phyloP scores from a whole-genome alignment of 2,113 vertebrate genomes.

The Aramus guarauna region DNA sequence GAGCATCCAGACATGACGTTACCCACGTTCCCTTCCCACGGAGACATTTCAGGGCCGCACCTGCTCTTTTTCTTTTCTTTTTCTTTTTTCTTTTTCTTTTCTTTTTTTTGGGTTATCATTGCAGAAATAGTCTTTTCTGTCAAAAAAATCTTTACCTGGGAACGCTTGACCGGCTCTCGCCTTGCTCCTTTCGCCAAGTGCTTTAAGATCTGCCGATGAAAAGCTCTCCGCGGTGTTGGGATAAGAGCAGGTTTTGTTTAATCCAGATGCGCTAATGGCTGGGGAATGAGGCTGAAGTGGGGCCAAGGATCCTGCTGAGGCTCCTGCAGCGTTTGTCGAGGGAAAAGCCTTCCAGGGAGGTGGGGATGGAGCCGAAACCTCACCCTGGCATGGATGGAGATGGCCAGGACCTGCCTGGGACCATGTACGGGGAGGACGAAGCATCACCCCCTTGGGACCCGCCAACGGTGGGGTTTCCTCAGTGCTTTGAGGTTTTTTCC shows the following conservation, averaged over 20 bases:
- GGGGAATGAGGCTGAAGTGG: not conserved
- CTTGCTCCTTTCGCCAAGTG: not conserved
- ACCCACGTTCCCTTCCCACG: rapidly evolving
- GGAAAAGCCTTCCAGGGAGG: not conserved
- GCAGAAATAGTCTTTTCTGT: not conserved
- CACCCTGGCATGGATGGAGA: not conserved
- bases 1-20: not conserved
- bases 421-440: rapidly evolving
- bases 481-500: rapidly evolving
- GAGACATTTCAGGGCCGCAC: not conserved
- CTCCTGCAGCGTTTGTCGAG: rapidly evolving
- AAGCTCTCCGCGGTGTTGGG: rapidly evolving
- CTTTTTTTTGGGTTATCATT: not conserved
- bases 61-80: not conserved
- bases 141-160: not conserved
- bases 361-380: not conserved
- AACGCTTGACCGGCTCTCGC: rapidly evolving
- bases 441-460: not conserved
- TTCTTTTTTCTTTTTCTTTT: not conserved
- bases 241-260: not conserved
- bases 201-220: rapidly evolving
- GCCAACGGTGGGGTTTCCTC: not conserved
- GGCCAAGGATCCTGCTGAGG: not conserved
- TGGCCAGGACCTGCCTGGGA: not conserved
- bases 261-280: not conserved